Conservation (phyloP, 2,797 vertebrate genomes). For the Moxostoma hubbsi region DNA sequence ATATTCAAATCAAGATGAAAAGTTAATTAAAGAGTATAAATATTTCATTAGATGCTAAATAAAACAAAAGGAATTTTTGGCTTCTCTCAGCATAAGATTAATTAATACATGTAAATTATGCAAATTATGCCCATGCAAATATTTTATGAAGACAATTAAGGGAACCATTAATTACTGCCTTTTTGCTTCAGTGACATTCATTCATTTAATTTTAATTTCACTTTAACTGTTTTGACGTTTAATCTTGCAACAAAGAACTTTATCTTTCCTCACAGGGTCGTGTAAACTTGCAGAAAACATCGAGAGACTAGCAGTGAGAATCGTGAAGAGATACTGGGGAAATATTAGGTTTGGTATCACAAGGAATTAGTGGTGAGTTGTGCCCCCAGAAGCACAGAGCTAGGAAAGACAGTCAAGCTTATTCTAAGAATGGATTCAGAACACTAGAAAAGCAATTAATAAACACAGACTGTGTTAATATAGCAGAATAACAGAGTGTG, state of each 20-base stretch:
- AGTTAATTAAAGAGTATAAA: constrained; percentile 99
- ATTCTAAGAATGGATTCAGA: constrained; percentile 98
- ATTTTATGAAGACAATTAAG: constrained; percentile 99
- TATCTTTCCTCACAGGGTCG: constrained; percentile 94
- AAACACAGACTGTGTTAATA: constrained; percentile 99
- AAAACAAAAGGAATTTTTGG: constrained; percentile 99
- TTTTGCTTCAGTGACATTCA: constrained; percentile 99
- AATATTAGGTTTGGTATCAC: constrained; percentile 73
- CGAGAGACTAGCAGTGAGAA: constrained; percentile 85
- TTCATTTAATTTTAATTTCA: constrained; percentile 99
- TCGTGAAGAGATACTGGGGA: constrained; percentile 82
- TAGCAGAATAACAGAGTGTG: constrained; percentile 99
- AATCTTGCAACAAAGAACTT: constrained; percentile 99
- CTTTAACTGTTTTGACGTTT: constrained; percentile 99
- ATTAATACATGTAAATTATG: constrained; percentile 99
- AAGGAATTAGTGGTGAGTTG: constrained; percentile 89
- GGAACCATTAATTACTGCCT: constrained; percentile 99
- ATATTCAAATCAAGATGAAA: constrained; percentile 99
- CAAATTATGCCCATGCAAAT: constrained; percentile 99
- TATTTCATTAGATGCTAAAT: constrained; percentile 99
- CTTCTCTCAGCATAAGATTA: constrained; percentile 99
- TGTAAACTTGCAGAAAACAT: constrained; percentile 94
- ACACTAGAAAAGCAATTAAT: constrained; percentile 99
- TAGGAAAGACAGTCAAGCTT: constrained; percentile 91
- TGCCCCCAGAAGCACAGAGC: constrained; percentile 87